Conservation (phyloP, 2,113 vertebrate genomes). For the Cavia porcellus region DNA sequence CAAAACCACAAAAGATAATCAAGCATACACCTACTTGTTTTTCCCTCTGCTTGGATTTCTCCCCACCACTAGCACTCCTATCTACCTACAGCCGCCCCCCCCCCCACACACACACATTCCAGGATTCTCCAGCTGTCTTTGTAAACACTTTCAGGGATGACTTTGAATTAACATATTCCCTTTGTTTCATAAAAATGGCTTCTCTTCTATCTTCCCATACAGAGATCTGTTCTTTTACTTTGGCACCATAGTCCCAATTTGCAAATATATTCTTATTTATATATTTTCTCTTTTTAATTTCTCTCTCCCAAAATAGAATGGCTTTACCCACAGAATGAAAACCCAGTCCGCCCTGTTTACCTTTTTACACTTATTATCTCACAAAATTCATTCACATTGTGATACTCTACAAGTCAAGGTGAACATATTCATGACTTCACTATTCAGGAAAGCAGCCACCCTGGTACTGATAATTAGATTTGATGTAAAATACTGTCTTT, state of each 20-base stretch:
- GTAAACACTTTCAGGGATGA: not conserved
- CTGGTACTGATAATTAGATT: not conserved
- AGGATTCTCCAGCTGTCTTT: not conserved
- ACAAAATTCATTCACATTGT: not conserved
- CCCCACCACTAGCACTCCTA: not conserved
- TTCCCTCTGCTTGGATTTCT: not conserved
- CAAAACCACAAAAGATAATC: not conserved
- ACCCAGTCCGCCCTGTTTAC: not conserved
- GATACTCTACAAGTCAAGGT: not conserved
- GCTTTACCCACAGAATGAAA: not conserved
- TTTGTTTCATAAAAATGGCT: not conserved
- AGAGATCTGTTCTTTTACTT: not conserved
- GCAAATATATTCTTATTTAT: not conserved
- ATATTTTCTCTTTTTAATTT: not conserved
- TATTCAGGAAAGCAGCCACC: not conserved
- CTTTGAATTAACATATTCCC: not conserved
- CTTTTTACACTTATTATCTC: not conserved
- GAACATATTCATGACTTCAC: not conserved
- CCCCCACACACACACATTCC: not conserved
- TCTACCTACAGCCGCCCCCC: no score
- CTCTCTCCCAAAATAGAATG: constrained; percentile 16
- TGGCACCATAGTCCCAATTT: not conserved
- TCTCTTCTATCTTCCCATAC: not conserved
- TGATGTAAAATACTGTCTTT: not conserved
- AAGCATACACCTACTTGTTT: not conserved